phyloP scores from a whole-genome alignment of 2,113 vertebrate genomes.

The Crypturellus undulatus region DNA sequence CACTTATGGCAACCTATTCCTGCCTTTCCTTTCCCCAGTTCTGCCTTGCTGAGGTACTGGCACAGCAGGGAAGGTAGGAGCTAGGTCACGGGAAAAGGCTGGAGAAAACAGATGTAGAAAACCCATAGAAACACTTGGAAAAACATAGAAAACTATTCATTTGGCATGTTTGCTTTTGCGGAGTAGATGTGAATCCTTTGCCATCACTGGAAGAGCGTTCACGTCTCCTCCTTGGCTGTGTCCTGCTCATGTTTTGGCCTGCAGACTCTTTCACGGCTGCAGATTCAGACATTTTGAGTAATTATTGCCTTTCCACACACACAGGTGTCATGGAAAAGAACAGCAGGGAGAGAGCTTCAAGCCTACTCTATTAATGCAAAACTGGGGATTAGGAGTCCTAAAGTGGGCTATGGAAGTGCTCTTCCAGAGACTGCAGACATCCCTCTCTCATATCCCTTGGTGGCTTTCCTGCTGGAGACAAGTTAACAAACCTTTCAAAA shows the following conservation, averaged over 20 bases:
- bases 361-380: background rate
- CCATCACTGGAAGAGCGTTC: background rate
- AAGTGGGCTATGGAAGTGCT: background rate
- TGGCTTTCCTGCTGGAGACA: background rate
- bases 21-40: background rate
- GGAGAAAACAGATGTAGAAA: background rate
- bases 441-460: background rate
- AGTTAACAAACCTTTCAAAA: background rate
- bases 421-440: background rate
- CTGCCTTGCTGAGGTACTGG: background rate
- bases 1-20: background rate
- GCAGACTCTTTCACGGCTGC: background rate
- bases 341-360: background rate
- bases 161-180: background rate
- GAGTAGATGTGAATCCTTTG: background rate
- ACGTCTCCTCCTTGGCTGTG: background rate
- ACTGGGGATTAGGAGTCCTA: background rate
- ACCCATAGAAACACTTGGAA: background rate
- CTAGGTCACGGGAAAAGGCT: background rate
- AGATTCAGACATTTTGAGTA: background rate
- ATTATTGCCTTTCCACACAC: background rate
- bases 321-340: background rate
- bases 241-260: background rate
- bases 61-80: background rate
- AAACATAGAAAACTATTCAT: too few relatives aligned